Base-by-base conservation (phyloP, 2,888 invertebrate genomes). In the Galerucella nymphaeae region DNA sequence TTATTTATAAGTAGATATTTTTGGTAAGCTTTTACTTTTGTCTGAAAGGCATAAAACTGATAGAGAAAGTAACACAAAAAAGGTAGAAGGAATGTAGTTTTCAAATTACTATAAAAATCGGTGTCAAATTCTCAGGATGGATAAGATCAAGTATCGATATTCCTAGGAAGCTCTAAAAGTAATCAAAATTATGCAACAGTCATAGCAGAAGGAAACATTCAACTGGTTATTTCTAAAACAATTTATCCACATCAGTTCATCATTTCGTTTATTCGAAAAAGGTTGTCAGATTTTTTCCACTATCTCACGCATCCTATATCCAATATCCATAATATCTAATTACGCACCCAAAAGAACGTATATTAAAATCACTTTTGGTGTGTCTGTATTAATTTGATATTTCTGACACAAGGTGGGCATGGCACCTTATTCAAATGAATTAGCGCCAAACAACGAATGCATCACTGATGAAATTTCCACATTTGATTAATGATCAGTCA, bases 371-470 rank as follows among this genome's bases (percentile, higher is more conserved):
- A 66, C n/a, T 42, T 6, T 42, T 45, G 20, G 42, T 11, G 58
- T 13, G 55, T 66, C 65, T 45, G 42, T 57, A 66, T 66, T 66
- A 66, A 66, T 66, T 55, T 66, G 58, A 58, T 66, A 66, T 66
- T 66, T 23, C 58, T 66, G 66, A 66, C 57, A 58, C 30, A 41
- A 45, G 59, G 59, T 67, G 48, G 67, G 67, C 59, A 58, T 59
- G 59, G 67, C 48, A 58, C 58, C 50, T 67, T 59, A 66, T 62
- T 68, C 71, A 66, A 74, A 74, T 59, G 64, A 74, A 68, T 71
- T 73, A 70, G 42, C 63, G 18, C 50, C 62, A 10, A 61, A 45
- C 66, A 66, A 70, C 70, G 48, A 71, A 71, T 66, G 65, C 62
- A 61, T 45, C 58, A 20, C 41, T 68, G 72, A 69, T 61, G 53